These are phyloP conservation scores for Armadillidium nasatum DNA, from an alignment of 1,140 invertebrate species.

Conservation along the genomic window DNA sequence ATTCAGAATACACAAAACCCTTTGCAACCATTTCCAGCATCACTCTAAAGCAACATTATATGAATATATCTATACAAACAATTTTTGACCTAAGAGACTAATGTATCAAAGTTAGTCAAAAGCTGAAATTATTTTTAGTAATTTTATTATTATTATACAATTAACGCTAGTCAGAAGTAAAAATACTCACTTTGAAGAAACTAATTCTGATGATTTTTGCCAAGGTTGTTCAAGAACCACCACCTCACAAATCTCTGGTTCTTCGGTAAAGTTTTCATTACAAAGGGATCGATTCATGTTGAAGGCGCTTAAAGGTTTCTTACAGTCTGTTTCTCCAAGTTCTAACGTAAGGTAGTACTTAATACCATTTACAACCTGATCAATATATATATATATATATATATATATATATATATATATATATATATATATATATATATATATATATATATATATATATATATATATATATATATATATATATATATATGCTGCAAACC, in stretches of 20 bases:
- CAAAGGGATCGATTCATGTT: slow-evolving; percentile 41
- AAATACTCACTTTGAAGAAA: slow-evolving; percentile 29
- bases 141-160: too few relatives aligned
- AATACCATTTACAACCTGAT: slow-evolving; percentile 35
- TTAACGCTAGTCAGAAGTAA: neutral
- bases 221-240: slow-evolving; percentile 41
- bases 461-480: neutral
- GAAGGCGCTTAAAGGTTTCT: slow-evolving; percentile 33
- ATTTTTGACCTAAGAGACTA: too few relatives aligned
- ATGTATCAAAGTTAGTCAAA: too few relatives aligned
- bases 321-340: slow-evolving; percentile 37
- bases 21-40: too few relatives aligned
- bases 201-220: slow-evolving; percentile 36
- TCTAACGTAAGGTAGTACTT: slow-evolving; percentile 41
- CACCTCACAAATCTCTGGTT: slow-evolving; percentile 41
- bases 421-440: neutral
- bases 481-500: neutral
- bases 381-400: neutral
- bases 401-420: neutral
- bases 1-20: neutral
- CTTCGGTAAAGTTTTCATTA: slow-evolving; percentile 27
- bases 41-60: too few relatives aligned
- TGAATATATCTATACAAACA: too few relatives aligned
- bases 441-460: neutral
- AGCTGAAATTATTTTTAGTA: too few relatives aligned